Evolutionary conservation across 2,888 invertebrate species (phyloP).

Genomic region (Temnothorax unifasciatus): DNA sequence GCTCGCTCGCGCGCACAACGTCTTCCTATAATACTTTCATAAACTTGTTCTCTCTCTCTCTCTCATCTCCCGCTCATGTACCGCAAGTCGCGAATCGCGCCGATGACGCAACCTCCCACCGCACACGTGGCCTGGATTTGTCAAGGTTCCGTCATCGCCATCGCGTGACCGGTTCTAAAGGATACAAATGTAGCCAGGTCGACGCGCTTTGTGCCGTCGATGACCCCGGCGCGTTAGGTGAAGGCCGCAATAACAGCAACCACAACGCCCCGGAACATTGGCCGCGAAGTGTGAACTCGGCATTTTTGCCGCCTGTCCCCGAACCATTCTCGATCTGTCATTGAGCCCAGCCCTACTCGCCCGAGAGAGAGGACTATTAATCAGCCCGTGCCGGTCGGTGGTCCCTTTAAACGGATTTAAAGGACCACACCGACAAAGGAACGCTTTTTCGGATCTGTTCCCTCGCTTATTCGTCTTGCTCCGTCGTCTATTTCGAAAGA

Average conservation of each 20-base stretch:
- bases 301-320: conserved; percentile 81
- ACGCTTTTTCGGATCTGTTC: conserved; percentile 72
- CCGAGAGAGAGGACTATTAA: conserved; percentile 79
- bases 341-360: conserved; percentile 77
- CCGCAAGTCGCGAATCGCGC: conserved; percentile 33
- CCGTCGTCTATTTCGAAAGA: conserved; percentile 54
- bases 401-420: conserved; percentile 83
- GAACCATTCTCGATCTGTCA: conserved; percentile 83
- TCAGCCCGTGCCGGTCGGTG: conserved; percentile 82
- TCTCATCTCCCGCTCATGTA: not conserved
- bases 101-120: conserved; percentile 40
- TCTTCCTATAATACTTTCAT: conserved; percentile 31
- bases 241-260: conserved; percentile 61
- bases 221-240: conserved; percentile 51
- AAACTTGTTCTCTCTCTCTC: not conserved
- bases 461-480: conserved; percentile 53
- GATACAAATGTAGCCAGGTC: conserved; percentile 46
- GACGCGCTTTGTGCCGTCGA: conserved; percentile 46
- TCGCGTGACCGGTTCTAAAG: conserved; percentile 56
- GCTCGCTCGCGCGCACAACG: not conserved
- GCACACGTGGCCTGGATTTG: conserved; percentile 47
- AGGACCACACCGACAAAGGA: conserved; percentile 82
- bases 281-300: conserved; percentile 80
- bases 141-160: conserved; percentile 51
- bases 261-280: conserved; percentile 62